Evolutionary conservation across 2,797 vertebrate genomes (phyloP).

Genomic region (Gymnocypris eckloni): DNA sequence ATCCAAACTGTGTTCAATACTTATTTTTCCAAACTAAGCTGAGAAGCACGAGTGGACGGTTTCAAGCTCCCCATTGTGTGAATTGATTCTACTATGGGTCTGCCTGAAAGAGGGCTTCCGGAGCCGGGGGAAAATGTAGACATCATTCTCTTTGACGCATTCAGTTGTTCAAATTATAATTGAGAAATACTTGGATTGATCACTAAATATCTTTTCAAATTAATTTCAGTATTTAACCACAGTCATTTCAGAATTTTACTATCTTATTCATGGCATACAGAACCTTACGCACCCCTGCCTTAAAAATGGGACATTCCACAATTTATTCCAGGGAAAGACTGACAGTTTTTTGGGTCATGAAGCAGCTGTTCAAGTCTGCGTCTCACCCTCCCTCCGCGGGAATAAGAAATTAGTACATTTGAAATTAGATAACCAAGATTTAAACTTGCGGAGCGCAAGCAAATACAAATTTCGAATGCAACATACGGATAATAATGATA

Average conservation of each 20-base stretch:
- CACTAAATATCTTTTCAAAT: fast-evolving
- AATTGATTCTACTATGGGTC: slow-evolving; percentile 89
- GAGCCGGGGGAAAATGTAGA: slow-evolving; percentile 62
- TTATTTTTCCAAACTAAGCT: slow-evolving; percentile 78
- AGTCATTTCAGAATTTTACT: neutral
- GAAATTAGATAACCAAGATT: slow-evolving; percentile 88
- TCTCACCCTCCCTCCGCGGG: slow-evolving; percentile 81
- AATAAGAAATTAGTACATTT: slow-evolving; percentile 90
- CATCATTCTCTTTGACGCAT: neutral
- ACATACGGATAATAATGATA: slow-evolving; percentile 60
- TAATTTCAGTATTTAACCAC: neutral
- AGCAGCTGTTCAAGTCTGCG: slow-evolving; percentile 84
- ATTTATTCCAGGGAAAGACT: slow-evolving; percentile 94
- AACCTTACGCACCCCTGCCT: slow-evolving; percentile 61
- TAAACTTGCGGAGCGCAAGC: slow-evolving; percentile 71
- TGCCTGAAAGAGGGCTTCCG: slow-evolving; percentile 71
- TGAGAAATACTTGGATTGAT: neutral
- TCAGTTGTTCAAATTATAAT: neutral
- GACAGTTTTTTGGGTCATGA: slow-evolving; percentile 94
- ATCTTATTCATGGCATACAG: neutral
- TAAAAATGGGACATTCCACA: slow-evolving; percentile 83
- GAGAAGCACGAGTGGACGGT: slow-evolving; percentile 78
- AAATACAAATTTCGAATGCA: slow-evolving; percentile 39
- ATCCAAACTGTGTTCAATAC: slow-evolving; percentile 72
- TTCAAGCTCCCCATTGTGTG: slow-evolving; percentile 86